These are phyloP conservation scores for Conops quadrifasciatus DNA, from an alignment of 2,888 invertebrate species.

Conservation along the genomic window DNA sequence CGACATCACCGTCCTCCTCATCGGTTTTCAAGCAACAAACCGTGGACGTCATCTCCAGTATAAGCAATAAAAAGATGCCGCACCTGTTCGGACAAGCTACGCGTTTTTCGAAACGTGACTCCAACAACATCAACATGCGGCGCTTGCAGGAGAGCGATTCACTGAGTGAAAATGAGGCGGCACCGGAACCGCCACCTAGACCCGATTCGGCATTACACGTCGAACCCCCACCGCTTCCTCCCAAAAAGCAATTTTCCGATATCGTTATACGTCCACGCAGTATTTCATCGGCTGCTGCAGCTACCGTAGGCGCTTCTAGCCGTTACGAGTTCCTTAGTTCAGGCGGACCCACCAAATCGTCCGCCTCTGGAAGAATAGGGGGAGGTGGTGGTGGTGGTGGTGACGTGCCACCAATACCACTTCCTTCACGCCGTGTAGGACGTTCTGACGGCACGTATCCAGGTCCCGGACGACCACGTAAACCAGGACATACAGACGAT, in stretches of 20 bases:
- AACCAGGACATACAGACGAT: constrained; percentile 71
- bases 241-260: constrained; percentile 73
- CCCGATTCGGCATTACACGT: constrained; percentile 66
- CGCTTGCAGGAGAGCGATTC: constrained; percentile 65
- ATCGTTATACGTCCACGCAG: constrained; percentile 66
- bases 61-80: constrained; percentile 65
- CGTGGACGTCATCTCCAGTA: constrained; percentile 66
- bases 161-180: constrained; percentile 64
- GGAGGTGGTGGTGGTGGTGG: constrained; percentile 47
- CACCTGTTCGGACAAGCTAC: constrained; percentile 63
- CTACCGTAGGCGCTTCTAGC: constrained; percentile 37
- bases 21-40: constrained; percentile 63
- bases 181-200: constrained; percentile 65
- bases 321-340: constrained; percentile 59
- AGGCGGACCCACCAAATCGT: constrained; percentile 44
- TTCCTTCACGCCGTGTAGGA: constrained; percentile 68
- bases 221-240: constrained; percentile 78
- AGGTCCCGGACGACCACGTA: constrained; percentile 67
- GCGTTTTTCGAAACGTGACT: constrained; percentile 64
- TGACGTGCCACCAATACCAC: constrained; percentile 70
- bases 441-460: constrained; percentile 67
- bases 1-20: constrained; percentile 35
- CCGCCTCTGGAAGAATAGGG: constrained; percentile 23
- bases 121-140: constrained; percentile 65
- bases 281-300: constrained; percentile 29